These are phyloP conservation scores for Myotis pilosus DNA, from an alignment of 2,797 vertebrate genomes.

Conservation along the genomic window DNA sequence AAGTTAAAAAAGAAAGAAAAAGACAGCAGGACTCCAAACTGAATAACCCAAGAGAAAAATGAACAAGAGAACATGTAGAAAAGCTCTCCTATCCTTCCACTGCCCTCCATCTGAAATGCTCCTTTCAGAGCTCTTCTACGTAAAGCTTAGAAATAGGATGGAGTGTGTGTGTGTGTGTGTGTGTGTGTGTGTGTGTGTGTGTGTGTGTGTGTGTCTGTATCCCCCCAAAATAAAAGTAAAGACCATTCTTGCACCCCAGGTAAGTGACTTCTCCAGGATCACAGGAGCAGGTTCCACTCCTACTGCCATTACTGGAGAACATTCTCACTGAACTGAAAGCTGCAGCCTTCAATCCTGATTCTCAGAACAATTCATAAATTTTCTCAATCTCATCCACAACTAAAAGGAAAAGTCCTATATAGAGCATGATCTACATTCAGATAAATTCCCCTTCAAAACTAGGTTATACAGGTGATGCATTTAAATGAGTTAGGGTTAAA, in stretches of 20 bases:
- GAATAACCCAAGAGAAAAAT: background rate
- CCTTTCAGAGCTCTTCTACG: background rate
- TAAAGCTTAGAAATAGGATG: background rate
- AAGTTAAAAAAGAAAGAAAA: background rate
- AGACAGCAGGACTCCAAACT: background rate
- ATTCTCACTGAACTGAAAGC: background rate
- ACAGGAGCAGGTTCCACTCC: background rate
- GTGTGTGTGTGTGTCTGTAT: background rate
- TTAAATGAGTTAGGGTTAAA: background rate
- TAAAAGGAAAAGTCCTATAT: background rate
- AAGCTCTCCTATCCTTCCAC: background rate
- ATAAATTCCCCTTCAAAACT: background rate
- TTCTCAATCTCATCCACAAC: background rate
- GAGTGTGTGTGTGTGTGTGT: background rate
- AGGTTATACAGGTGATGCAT: background rate
- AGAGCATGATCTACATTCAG: background rate
- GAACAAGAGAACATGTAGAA: background rate
- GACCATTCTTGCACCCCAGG: background rate
- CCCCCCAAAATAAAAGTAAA: background rate
- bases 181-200: no score
- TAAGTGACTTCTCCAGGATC: background rate
- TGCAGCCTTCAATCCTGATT: background rate
- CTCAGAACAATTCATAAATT: background rate
- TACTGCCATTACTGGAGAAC: background rate
- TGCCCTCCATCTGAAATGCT: background rate